Base-by-base conservation (phyloP, 2,888 invertebrate genomes). In the Teinopalpus imperialis region DNA sequence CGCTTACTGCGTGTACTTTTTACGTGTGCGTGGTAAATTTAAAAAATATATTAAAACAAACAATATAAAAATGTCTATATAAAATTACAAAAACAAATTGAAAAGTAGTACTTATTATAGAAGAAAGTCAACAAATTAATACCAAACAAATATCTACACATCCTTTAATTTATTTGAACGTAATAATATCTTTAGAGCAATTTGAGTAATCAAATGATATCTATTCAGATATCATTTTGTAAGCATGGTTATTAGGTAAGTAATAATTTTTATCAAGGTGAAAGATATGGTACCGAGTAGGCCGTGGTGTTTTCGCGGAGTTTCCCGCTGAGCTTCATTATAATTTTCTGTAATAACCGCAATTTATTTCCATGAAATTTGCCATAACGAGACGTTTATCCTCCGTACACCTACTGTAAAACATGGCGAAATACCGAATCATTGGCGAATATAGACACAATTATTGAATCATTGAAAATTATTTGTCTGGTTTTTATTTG, bases 131-230 rank as follows among this genome's bases (percentile, higher is more conserved):
- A n/a, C n/a, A n/a, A n/a, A n/a, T n/a, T n/a, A n/a, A n/a, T n/a
- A n/a, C n/a, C n/a, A n/a, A n/a, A n/a, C n/a, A 16, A 2, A 4
- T 16, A 16, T 4, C 2, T 16, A 32, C 12, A 10, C 10, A 2
- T 14, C 18, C 18, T 29, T 29, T 9, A 32, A 12, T 32, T 20
- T 20, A 12, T 3, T 32, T 20, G 7, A 10, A 20, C n/a, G 4
- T 16, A 2, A 16, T 16, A 16, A 20, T 32, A 20, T 12, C n/a
- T n/a, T 12, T 10, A 32, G 2, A 20, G 12, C 12, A 27, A 39
- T 39, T 39, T 18, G 18, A n/a, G 26, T n/a, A 39, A 39, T 39
- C 37, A 39, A 26, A 2, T 37, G 27, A n/a, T n/a, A n/a, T n/a
- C 16, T 39, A 39, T 39, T 39, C 27, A 27, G 3, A 12, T 20